These are phyloP conservation scores for Spea hammondii DNA, from an alignment of 2,797 vertebrate species.

Conservation along the genomic window DNA sequence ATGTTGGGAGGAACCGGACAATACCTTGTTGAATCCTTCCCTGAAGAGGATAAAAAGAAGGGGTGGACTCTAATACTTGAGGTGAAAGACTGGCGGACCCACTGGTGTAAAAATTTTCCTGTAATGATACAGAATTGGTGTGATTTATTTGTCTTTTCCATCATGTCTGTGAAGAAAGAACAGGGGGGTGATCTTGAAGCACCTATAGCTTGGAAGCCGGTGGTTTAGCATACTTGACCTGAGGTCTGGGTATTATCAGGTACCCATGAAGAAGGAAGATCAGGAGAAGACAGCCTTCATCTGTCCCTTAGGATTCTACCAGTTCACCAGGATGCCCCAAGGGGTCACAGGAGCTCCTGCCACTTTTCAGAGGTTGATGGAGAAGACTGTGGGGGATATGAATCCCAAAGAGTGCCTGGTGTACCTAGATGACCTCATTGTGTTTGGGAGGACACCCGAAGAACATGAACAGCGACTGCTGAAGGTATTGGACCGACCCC, in stretches of 20 bases:
- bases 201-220: neutral
- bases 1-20: neutral
- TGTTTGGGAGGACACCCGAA: constrained; percentile 2
- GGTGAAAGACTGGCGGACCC: neutral
- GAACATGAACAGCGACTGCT: neutral
- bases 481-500: neutral
- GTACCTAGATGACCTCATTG: neutral
- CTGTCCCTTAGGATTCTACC: neutral
- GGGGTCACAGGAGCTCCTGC: neutral
- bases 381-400: neutral
- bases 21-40: neutral
- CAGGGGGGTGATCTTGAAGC: neutral
- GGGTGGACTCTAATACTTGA: neutral
- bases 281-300: neutral
- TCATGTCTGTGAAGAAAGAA: constrained; percentile 2
- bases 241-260: neutral
- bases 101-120: neutral
- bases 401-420: neutral
- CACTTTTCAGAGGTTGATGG: neutral
- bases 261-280: neutral
- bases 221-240: neutral
- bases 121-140: neutral
- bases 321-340: neutral
- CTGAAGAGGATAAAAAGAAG: neutral
- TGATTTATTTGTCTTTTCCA: neutral